phyloP scores from a whole-genome alignment of 1,140 invertebrate species.

The Cydia splendana region DNA sequence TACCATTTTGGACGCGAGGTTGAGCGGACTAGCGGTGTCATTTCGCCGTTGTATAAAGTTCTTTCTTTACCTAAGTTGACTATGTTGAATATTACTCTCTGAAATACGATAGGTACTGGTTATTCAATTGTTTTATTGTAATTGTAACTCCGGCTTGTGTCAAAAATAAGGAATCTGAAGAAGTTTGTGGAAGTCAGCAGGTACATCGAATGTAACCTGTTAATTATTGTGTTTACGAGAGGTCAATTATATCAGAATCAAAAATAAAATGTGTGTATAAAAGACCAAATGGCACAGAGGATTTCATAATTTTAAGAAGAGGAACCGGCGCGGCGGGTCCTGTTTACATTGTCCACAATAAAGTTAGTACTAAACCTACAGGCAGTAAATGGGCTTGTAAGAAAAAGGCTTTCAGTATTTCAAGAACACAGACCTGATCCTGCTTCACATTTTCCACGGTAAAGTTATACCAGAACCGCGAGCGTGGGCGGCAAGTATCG shows the following conservation, averaged over 20 bases:
- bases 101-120: constrained; percentile 62
- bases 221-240: too few relatives aligned
- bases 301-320: too few relatives aligned
- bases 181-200: neutral
- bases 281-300: too few relatives aligned
- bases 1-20: constrained; percentile 95
- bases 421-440: constrained; percentile 85
- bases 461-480: constrained; percentile 98
- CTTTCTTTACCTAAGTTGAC: constrained; percentile 97
- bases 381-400: too few relatives aligned
- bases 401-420: neutral
- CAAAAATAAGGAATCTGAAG: neutral
- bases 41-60: constrained; percentile 92
- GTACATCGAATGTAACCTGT: too few relatives aligned
- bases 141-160: neutral
- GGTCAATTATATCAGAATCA: too few relatives aligned
- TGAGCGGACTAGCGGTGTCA: constrained; percentile 97
- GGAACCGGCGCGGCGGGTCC: too few relatives aligned
- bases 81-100: constrained; percentile 98
- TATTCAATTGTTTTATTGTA: neutral
- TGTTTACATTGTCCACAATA: too few relatives aligned
- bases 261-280: too few relatives aligned
- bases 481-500: constrained; percentile 96
- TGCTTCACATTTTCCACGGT: constrained; percentile 97
- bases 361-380: too few relatives aligned